Evolutionary conservation across 1,140 invertebrate species (phyloP).

Genomic region (Anastrepha obliqua): DNA sequence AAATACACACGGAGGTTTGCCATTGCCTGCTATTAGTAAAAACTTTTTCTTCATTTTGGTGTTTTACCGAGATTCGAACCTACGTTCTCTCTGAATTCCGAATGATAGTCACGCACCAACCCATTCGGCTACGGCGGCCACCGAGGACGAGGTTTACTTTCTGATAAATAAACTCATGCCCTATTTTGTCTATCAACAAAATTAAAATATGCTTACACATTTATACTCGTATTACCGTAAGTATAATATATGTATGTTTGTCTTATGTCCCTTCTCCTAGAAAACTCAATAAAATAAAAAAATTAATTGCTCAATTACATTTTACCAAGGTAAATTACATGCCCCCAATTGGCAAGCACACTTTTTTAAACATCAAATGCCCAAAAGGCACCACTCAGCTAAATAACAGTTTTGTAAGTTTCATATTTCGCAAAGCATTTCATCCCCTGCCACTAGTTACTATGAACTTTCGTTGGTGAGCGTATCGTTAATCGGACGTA

Average conservation of each 20-base stretch:
- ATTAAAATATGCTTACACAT: too few relatives aligned
- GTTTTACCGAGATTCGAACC: too few relatives aligned
- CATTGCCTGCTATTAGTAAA: too few relatives aligned
- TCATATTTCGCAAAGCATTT: background rate
- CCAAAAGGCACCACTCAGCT: background rate
- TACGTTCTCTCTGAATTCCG: too few relatives aligned
- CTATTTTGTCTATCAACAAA: too few relatives aligned
- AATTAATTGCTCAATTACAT: slow-evolving; percentile 11
- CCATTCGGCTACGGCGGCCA: too few relatives aligned
- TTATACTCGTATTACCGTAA: too few relatives aligned
- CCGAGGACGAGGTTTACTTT: too few relatives aligned
- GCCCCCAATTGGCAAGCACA: background rate
- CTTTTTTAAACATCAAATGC: background rate
- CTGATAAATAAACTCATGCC: too few relatives aligned
- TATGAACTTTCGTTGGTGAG: background rate
- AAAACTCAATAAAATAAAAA: background rate
- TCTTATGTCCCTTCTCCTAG: background rate
- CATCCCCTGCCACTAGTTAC: background rate
- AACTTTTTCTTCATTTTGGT: too few relatives aligned
- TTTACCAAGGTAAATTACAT: background rate
- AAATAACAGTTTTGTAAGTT: background rate
- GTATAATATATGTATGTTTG: background rate
- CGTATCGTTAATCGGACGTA: background rate
- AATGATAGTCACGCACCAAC: too few relatives aligned
- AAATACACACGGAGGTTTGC: too few relatives aligned